phyloP scores from a whole-genome alignment of 35 echinoderm and acorn worm species.

The Anneissia japonica region DNA sequence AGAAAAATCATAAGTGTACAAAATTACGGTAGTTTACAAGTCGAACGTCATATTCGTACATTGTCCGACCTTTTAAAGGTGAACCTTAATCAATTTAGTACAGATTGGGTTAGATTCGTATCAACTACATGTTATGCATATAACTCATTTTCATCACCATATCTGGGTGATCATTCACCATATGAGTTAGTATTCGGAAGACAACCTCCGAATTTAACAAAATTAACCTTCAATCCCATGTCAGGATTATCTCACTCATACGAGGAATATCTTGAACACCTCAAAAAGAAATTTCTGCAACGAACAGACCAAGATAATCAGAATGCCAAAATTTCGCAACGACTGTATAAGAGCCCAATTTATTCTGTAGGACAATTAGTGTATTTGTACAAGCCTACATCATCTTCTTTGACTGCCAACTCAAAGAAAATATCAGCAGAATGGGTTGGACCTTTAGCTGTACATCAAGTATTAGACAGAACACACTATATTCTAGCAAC shows the following conservation, averaged over 20 bases:
- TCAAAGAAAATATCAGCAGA: slow-evolving; percentile 50
- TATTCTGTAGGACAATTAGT: slow-evolving; percentile 34
- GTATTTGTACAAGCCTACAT: slow-evolving; percentile 43
- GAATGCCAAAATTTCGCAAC: slow-evolving; percentile 36
- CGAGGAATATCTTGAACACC: slow-evolving; percentile 28
- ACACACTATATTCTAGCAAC: slow-evolving; percentile 39
- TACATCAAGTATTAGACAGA: slow-evolving; percentile 42
- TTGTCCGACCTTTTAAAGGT: slow-evolving; percentile 9
- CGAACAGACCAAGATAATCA: slow-evolving; percentile 34
- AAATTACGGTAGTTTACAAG: slow-evolving; percentile 26
- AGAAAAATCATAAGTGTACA: slow-evolving; percentile 9
- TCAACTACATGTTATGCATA: neutral
- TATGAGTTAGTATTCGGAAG: neutral
- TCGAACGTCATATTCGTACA: slow-evolving; percentile 21
- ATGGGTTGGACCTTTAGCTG: slow-evolving; percentile 47
- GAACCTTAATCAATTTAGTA: slow-evolving; percentile 16
- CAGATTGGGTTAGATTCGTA: neutral
- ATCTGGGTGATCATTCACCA: slow-evolving; percentile 7
- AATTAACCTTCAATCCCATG: slow-evolving; percentile 37
- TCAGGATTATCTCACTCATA: slow-evolving; percentile 17
- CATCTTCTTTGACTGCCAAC: slow-evolving; percentile 44
- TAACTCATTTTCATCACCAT: slow-evolving; percentile 22
- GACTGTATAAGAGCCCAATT: slow-evolving; percentile 22
- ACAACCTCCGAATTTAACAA: slow-evolving; percentile 28
- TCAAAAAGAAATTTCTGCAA: slow-evolving; percentile 48